These are phyloP conservation scores for Chaetogeoica ovagalla DNA, from an alignment of 2,888 invertebrate genomes.

Conservation along the genomic window DNA sequence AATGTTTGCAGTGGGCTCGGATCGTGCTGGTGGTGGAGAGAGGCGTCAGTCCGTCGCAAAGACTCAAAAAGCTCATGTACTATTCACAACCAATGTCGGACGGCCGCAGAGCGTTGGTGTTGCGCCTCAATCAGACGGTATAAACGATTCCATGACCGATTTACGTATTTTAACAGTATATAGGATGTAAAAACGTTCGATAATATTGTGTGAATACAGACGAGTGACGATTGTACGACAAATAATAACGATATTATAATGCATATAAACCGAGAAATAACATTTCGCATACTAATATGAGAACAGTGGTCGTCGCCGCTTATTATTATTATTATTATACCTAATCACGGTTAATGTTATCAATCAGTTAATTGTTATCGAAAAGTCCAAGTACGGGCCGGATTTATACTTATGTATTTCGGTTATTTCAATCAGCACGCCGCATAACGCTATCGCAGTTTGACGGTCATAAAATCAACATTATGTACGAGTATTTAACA, in stretches of 20 bases:
- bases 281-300: too few relatives aligned
- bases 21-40: conserved; percentile 96
- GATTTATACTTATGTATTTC: too few relatives aligned
- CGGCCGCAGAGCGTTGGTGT: conserved; percentile 79
- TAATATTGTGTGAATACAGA: too few relatives aligned
- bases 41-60: conserved; percentile 88
- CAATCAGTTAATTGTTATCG: neutral
- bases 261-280: too few relatives aligned
- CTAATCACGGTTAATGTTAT: neutral
- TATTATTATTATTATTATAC: too few relatives aligned
- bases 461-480: neutral
- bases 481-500: too few relatives aligned
- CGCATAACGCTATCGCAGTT: neutral
- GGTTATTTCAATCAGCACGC: too few relatives aligned
- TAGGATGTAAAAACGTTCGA: too few relatives aligned
- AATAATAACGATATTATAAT: too few relatives aligned
- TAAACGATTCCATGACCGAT: too few relatives aligned
- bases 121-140: conserved; percentile 87
- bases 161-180: too few relatives aligned
- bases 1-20: conserved; percentile 81
- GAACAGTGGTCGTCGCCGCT: neutral
- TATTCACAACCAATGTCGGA: conserved; percentile 96
- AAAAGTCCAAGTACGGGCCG: neutral
- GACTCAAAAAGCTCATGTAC: conserved; percentile 80
- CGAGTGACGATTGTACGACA: too few relatives aligned